phyloP scores from a whole-genome alignment of 92 coral and sea anemone species.

The Palythoa grandiflora region DNA sequence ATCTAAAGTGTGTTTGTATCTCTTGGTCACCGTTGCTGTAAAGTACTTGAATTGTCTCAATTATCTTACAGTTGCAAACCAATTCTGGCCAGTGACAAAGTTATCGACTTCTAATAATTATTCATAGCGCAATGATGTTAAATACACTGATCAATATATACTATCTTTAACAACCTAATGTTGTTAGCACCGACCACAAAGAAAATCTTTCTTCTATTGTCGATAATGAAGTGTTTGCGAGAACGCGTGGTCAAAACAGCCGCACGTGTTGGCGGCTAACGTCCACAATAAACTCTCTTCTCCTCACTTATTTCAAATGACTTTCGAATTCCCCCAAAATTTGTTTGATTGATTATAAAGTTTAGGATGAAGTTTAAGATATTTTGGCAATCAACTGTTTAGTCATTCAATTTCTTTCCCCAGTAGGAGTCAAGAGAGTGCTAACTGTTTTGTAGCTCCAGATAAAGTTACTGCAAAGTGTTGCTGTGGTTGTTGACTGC shows the following conservation, averaged over 20 bases:
- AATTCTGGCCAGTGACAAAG: not conserved
- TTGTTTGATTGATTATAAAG: not conserved
- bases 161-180: constrained; percentile 19
- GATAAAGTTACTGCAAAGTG: not conserved
- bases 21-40: not conserved
- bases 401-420: not conserved
- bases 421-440: not conserved
- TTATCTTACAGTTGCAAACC: too few relatives aligned
- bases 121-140: constrained; percentile 3
- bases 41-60: not conserved
- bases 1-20: not conserved
- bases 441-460: not conserved
- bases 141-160: constrained; percentile 3
- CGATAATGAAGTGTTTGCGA: not conserved
- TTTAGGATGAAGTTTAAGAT: not conserved
- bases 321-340: not conserved
- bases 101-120: not conserved
- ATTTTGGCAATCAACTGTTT: not conserved
- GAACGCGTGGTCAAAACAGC: constrained; percentile 18
- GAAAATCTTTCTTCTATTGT: constrained; percentile 23
- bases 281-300: constrained; percentile 35
- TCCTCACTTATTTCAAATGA: not conserved
- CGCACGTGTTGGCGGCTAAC: constrained; percentile 28
- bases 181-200: constrained; percentile 25
- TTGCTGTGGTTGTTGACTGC: not conserved